Evolutionary conservation across 2,113 vertebrate genomes (phyloP).

Genomic region (Nycticebus coucang): DNA sequence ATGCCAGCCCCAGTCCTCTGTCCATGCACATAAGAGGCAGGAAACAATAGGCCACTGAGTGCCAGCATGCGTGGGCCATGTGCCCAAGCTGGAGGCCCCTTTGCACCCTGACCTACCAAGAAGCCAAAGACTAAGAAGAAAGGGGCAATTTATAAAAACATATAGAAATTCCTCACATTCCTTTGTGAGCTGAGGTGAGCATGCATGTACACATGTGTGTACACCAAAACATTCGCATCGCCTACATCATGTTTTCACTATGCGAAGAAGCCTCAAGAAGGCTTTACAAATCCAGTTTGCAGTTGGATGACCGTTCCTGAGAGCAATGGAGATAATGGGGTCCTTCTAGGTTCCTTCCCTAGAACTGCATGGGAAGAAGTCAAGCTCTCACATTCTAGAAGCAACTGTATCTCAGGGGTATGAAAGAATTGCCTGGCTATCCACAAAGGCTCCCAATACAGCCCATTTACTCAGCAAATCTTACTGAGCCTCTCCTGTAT

Average conservation of each 20-base stretch:
- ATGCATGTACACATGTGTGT: not conserved
- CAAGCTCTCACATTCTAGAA: conserved; percentile 18
- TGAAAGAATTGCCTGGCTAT: not conserved
- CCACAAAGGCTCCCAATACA: not conserved
- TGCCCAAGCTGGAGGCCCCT: conserved; percentile 68
- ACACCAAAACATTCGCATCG: conserved; percentile 23
- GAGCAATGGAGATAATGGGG: not conserved
- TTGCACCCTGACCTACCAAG: conserved; percentile 71
- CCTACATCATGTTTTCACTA: not conserved
- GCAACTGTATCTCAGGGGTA: not conserved
- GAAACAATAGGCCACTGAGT: conserved; percentile 80
- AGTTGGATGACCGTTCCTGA: not conserved
- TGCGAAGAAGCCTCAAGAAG: not conserved
- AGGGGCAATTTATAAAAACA: conserved; percentile 69
- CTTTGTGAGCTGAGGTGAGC: not conserved
- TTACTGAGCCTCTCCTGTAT: not conserved
- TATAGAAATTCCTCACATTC: conserved; percentile 82
- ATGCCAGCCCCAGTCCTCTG: conserved; percentile 51
- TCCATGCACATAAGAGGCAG: not conserved
- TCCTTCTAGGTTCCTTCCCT: not conserved
- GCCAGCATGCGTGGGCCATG: conserved; percentile 41
- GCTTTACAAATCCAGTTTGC: not conserved
- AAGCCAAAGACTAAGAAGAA: conserved; percentile 68
- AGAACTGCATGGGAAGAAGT: not conserved
- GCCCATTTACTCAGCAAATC: not conserved